These are phyloP conservation scores for Bradypodion pumilum DNA, from an alignment of 2,797 vertebrate species.

Conservation along the genomic window DNA sequence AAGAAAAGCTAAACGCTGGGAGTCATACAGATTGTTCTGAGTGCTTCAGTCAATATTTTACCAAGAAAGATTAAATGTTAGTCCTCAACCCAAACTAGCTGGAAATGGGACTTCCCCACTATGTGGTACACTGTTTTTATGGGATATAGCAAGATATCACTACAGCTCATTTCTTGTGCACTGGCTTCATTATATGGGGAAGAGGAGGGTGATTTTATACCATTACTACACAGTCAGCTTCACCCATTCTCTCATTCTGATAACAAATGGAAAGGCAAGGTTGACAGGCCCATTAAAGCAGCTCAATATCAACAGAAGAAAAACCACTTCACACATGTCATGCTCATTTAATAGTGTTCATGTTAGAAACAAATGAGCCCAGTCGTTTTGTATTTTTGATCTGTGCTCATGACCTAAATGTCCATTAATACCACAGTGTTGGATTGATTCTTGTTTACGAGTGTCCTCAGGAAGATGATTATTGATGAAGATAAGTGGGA, in stretches of 20 bases:
- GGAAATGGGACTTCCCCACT: constrained; percentile 11
- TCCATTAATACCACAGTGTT: not conserved
- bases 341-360: constrained; percentile 32
- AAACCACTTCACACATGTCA: constrained; percentile 41
- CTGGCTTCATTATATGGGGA: constrained; percentile 29
- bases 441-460: not conserved
- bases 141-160: constrained; percentile 7
- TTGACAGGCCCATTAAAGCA: constrained; percentile 40
- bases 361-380: constrained; percentile 25
- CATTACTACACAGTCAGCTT: constrained; percentile 36
- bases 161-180: constrained; percentile 25
- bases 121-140: constrained; percentile 20
- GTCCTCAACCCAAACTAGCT: constrained; percentile 23
- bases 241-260: not conserved
- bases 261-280: constrained; percentile 24
- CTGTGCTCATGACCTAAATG: constrained; percentile 13
- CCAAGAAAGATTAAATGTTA: not conserved
- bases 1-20: not conserved
- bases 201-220: constrained; percentile 14
- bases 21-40: not conserved
- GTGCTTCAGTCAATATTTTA: not conserved
- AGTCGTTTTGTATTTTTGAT: constrained; percentile 25
- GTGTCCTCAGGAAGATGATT: not conserved
- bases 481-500: not conserved
- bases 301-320: constrained; percentile 38